phyloP scores from a whole-genome alignment of 2,113 vertebrate species.

The Protobothrops flavoviridis region DNA sequence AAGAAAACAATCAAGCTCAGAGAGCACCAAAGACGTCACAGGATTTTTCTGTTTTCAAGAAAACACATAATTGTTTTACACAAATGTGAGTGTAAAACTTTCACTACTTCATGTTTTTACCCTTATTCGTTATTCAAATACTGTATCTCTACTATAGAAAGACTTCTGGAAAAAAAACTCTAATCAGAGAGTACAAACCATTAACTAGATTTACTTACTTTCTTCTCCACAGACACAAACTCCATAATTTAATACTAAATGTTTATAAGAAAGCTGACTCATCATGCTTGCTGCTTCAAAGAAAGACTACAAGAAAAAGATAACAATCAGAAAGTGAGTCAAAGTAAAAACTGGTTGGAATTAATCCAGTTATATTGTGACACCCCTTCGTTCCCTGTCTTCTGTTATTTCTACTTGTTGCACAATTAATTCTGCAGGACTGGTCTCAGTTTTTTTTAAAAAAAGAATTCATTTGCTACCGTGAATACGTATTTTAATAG shows the following conservation, averaged over 20 bases:
- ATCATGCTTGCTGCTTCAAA: constrained; percentile 99
- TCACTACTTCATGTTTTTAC: background rate
- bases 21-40: background rate
- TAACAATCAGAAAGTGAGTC: constrained; percentile 24
- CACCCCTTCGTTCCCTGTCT: background rate
- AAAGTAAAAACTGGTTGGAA: constrained; percentile 22
- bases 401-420: background rate
- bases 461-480: background rate
- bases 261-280: constrained; percentile 96
- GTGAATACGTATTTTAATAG: background rate
- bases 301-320: constrained; percentile 82
- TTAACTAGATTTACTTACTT: constrained; percentile 80
- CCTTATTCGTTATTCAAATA: background rate
- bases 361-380: rapidly evolving
- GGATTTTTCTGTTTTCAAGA: background rate
- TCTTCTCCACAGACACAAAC: constrained; percentile 95
- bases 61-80: background rate
- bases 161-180: background rate
- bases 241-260: constrained; percentile 93
- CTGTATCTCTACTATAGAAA: background rate
- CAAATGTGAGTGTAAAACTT: background rate
- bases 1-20: background rate
- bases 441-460: background rate
- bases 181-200: constrained; percentile 1
- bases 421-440: background rate